Conservation (phyloP, 2,797 vertebrate species). For the Ataeniobius toweri region DNA sequence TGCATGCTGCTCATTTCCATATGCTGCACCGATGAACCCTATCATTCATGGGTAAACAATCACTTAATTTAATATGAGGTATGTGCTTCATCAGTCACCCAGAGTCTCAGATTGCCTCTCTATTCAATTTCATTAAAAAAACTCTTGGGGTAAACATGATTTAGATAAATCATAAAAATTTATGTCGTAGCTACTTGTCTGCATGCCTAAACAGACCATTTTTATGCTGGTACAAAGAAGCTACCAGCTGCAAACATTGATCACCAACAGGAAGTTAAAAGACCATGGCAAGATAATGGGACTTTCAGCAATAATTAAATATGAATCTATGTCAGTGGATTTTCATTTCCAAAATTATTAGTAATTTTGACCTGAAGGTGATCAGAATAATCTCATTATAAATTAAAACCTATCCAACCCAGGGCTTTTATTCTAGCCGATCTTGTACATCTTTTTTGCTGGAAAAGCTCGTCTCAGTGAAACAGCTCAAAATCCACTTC, state of each 20-base stretch:
- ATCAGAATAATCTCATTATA: neutral
- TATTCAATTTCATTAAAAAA: neutral
- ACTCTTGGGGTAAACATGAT: neutral
- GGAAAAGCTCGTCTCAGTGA: neutral
- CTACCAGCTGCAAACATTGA: neutral
- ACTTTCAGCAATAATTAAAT: neutral
- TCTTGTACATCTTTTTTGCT: too few species aligned
- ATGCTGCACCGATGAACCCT: neutral
- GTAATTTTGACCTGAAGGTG: neutral
- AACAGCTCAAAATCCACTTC: neutral
- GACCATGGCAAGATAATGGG: neutral
- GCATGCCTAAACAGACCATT: neutral
- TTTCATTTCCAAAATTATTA: neutral
- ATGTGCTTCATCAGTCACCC: conserved; percentile 2
- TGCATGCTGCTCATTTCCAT: neutral
- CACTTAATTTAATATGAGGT: neutral
- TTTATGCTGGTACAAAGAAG: neutral
- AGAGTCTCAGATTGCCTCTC: neutral
- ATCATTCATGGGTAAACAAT: conserved; percentile 6
- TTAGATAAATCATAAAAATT: neutral
- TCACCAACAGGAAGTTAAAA: neutral
- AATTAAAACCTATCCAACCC: neutral
- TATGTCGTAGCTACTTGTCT: conserved; percentile 1
- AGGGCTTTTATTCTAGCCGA: too few species aligned
- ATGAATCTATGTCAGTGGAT: neutral